These are phyloP conservation scores for Gryllus bimaculatus DNA, from an alignment of 1,140 invertebrate genomes.

Conservation along the genomic window DNA sequence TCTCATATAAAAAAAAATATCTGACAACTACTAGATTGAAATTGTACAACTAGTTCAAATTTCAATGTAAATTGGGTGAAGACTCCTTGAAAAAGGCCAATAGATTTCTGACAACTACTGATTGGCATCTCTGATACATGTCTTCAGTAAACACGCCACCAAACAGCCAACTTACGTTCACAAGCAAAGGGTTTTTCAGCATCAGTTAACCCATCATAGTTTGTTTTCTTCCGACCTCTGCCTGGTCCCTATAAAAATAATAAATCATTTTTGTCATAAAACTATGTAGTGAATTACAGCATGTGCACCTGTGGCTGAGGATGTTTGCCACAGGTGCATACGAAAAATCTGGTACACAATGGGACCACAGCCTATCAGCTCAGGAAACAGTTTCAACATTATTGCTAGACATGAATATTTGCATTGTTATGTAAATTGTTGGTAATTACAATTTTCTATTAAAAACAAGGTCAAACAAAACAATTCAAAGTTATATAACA, in stretches of 20 bases:
- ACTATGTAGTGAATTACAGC: not conserved
- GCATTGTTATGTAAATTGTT: not conserved
- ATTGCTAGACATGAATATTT: not conserved
- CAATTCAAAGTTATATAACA: not conserved
- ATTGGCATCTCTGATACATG: not conserved
- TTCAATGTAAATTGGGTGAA: too few species aligned
- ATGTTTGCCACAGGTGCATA: too few species aligned
- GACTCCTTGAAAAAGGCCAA: too few species aligned
- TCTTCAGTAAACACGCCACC: not conserved
- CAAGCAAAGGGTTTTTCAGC: slow-evolving; percentile 85
- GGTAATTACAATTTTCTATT: not conserved
- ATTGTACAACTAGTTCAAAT: too few species aligned
- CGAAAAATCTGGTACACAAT: too few species aligned
- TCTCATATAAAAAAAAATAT: too few species aligned
- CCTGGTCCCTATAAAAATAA: slow-evolving; percentile 43
- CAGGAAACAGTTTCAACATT: not conserved
- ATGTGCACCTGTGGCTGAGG: not conserved
- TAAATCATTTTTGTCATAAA: not conserved
- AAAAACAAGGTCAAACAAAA: not conserved
- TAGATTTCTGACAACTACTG: not conserved
- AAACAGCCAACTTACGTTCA: slow-evolving; percentile 67
- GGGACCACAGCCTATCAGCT: too few species aligned
- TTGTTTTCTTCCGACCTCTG: slow-evolving; percentile 60
- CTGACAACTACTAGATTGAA: too few species aligned
- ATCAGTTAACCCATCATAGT: slow-evolving; percentile 58